Base-by-base conservation (phyloP, 2,888 invertebrate species). In the Erannis defoliaria region DNA sequence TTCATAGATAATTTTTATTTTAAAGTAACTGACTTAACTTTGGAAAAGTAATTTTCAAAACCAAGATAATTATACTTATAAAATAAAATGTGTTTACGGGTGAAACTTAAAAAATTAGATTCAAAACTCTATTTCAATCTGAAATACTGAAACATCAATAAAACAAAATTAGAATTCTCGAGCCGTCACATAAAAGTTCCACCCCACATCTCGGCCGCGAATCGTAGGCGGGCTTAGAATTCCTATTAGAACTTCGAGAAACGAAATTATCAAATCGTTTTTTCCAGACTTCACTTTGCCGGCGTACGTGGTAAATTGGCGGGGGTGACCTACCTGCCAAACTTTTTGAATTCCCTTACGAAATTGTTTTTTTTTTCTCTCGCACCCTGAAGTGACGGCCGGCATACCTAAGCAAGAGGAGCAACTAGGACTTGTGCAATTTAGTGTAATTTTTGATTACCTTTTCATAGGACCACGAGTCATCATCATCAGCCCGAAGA, bases 331-430 rank as follows among this genome's bases (percentile, higher is more conserved):
- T 65, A 67, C 72, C 70, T 64, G 70, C 33, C 61, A 75, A 78
- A 80, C 75, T 80, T 81, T 75, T 50, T 59, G 62, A 78, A 78
- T 77, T 75, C 64, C 71, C 73, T 66, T 68, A 70, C 74, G 55
- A 79, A 80, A 76, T 78, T 74, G 72, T 74, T 79, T 74, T 75
- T 77, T 77, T 76, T 80, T 71, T 68, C 50, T 55, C 37, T 55
- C 70, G 68, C 68, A 64, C 72, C 67, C 68, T 60, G 33, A 31
- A 38, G 6, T 55, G 0, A 5, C 9, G 29, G 4, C 12, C 6
- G 8, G 6, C 5, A 43, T 14, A 29, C 55, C 31, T 46, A 12
- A 35, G 10, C 55, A 16, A 12, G 5, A 5, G 14, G 14, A 12
- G 42, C 1, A 31, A 53, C 40, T 21, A 0, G 16, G 14, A n/a